Conservation (phyloP, 2,888 invertebrate genomes). For the Eucera pruinosa region DNA sequence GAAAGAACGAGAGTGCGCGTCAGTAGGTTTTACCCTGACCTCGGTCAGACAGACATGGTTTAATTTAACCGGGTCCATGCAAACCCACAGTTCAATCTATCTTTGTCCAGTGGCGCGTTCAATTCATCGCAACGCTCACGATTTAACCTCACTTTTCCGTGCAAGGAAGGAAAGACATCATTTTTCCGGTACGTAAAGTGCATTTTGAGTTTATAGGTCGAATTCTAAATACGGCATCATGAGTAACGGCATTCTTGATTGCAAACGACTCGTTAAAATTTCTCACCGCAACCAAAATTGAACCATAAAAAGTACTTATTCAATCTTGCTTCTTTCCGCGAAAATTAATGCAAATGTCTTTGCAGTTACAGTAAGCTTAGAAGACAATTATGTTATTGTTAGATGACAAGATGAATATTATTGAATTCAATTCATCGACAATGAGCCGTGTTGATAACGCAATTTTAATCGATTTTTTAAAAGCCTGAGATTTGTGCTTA, state of each 20-base stretch:
- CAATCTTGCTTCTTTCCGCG: too few relatives aligned
- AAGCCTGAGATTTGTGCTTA: neutral
- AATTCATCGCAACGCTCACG: constrained; percentile 35
- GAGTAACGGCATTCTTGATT: constrained; percentile 5
- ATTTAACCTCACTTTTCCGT: constrained; percentile 37
- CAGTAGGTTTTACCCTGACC: constrained; percentile 72
- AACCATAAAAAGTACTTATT: too few relatives aligned
- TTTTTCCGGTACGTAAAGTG: constrained; percentile 57
- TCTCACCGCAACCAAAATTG: too few relatives aligned
- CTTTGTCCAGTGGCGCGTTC: constrained; percentile 59
- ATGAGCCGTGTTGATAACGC: neutral
- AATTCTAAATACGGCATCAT: neutral
- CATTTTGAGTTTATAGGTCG: neutral
- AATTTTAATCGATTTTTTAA: neutral
- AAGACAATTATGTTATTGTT: neutral
- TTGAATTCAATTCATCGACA: neutral
- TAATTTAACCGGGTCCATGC: constrained; percentile 68
- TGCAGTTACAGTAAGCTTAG: too few relatives aligned
- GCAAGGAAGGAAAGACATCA: constrained; percentile 16
- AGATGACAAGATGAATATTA: neutral
- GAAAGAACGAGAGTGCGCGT: constrained; percentile 66
- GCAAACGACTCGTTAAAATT: neutral
- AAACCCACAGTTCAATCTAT: constrained; percentile 66
- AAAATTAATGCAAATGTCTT: too few relatives aligned
- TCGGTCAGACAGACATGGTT: constrained; percentile 63